Evolutionary conservation across 2,797 vertebrate species (phyloP).

Genomic region (Lepilemur ruficaudatus): DNA sequence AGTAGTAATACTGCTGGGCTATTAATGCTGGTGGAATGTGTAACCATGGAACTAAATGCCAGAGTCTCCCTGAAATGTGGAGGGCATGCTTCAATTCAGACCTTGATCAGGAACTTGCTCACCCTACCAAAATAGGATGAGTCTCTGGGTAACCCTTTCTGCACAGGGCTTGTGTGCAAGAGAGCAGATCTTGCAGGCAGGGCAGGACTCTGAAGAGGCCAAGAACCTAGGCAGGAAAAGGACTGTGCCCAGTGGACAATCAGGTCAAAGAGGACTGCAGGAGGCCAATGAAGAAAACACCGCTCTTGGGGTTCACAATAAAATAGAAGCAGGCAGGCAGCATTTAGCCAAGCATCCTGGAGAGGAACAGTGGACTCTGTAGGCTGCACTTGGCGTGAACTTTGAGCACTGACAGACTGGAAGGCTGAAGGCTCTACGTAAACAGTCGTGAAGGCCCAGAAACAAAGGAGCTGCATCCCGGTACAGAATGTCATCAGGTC

Average conservation of each 20-base stretch:
- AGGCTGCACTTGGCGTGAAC: neutral
- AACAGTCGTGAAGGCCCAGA: neutral
- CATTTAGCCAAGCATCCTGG: neutral
- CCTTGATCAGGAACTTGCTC: neutral
- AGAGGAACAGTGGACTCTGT: neutral
- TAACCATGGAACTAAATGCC: neutral
- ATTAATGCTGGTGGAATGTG: neutral
- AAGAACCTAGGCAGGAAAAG: neutral
- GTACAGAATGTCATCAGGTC: neutral
- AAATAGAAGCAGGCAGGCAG: neutral
- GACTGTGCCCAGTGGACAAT: neutral
- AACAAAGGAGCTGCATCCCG: neutral
- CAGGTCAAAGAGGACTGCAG: neutral
- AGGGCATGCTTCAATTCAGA: neutral
- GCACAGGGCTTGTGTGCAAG: accelerated
- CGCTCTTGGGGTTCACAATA: neutral
- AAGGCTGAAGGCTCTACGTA: neutral
- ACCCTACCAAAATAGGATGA: neutral
- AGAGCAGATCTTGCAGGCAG: neutral
- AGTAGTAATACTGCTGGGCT: neutral
- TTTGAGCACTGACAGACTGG: conserved; percentile 31
- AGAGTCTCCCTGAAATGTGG: neutral
- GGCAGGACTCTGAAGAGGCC: neutral
- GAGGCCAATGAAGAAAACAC: neutral
- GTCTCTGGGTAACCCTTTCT: neutral